Evolutionary conservation across 2,113 vertebrate genomes (phyloP), one percentile per base, ranked within the genome.

Genomic region (Gadus macrocephalus): DNA sequence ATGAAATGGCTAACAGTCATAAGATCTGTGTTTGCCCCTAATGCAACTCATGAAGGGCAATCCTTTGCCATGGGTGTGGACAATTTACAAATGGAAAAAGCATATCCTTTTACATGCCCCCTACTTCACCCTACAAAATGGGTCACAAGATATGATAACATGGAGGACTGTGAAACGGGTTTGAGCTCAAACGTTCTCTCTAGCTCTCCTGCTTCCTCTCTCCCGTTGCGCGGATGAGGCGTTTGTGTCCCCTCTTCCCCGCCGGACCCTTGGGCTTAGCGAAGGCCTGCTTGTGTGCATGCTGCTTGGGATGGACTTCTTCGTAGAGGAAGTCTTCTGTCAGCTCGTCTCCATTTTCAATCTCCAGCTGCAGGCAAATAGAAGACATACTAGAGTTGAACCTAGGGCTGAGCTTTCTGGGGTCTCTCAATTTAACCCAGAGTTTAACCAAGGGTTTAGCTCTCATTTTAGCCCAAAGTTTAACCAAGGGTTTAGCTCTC

Each of bases 241-340:
- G 93, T 87, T 98, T 99, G 89, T 95, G 94, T 83, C 97, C 97
- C 31, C 97, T 92, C 63, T 98, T 98, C 17, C 97, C 97, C 17
- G 96, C 94, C 0, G 97, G 97, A 68, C 97, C 97, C 31, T 92
- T 93, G 85, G 97, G 97, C 88, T 98, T 98, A 83, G 97, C 94
- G 0, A 99, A 99, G 64, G 95, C 96, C 90, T 97, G 95, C 82
- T 93, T 96, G 90, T 95, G 95, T 73, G 95, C 94, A 0, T 97
- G 95, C 67, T 98, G 95, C 84, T 97, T 97, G 73, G 97, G 97
- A 83, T 99, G 96, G 75, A 99, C 95, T 86, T 98, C 97, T 0
- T 98, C 95, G 0, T 99, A 98, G 76, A 99, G 92, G 85, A 97
- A 98, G 49, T 96, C 92, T 0, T 94, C 93, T 0, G 96, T 98